phyloP scores from a whole-genome alignment of 2,113 vertebrate genomes.

The Sitta europaea region DNA sequence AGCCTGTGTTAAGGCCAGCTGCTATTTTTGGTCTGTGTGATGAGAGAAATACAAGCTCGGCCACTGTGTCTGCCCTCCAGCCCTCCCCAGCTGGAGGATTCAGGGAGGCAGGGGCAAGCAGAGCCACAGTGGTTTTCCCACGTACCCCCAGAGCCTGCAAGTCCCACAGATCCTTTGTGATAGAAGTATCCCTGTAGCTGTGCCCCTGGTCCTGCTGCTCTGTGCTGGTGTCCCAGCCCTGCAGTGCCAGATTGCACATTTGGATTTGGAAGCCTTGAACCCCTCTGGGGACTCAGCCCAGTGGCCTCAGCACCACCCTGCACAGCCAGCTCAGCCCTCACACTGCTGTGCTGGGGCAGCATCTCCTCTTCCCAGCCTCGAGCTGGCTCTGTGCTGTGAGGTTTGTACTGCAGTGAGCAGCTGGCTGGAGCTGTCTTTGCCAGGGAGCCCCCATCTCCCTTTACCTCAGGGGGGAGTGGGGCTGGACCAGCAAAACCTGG shows the following conservation, averaged over 20 bases:
- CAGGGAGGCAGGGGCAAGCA: not conserved
- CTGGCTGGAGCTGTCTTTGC: not conserved
- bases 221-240: too few relatives aligned
- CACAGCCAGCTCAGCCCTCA: not conserved
- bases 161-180: not conserved
- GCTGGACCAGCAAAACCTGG: not conserved
- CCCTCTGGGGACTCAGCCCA: too few relatives aligned
- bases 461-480: fast-evolving
- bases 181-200: fast-evolving
- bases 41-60: fast-evolving
- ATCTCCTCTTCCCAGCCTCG: not conserved
- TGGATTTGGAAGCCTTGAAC: not conserved
- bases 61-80: not conserved
- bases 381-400: fast-evolving
- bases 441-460: not conserved
- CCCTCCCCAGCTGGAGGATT: not conserved
- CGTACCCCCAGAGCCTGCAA: not conserved
- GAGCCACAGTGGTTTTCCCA: not conserved
- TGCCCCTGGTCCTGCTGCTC: not conserved
- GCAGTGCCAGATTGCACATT: fast-evolving
- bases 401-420: not conserved
- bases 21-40: not conserved
- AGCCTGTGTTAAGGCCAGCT: not conserved
- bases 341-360: not conserved
- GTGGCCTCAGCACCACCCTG: fast-evolving